Base-by-base conservation (phyloP, 2,113 vertebrate genomes). In the Urocynchramus pylzowi region DNA sequence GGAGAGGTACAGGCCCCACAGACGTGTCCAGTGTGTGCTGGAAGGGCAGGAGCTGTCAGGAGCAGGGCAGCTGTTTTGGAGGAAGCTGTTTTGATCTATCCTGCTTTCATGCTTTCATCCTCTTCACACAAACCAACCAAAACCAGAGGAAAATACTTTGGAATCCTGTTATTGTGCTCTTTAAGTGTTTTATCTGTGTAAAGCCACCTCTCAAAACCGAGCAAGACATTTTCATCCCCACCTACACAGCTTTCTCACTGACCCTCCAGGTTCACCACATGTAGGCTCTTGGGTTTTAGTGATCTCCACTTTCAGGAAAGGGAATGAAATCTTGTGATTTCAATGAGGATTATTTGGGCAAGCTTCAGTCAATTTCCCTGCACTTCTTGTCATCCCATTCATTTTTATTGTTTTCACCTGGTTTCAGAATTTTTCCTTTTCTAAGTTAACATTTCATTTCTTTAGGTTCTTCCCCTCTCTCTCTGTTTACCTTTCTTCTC, bases 11-110 rank as follows among this genome's bases (percentile, higher is more conserved):
- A 57, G 26, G 16, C 11, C 28, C 20, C 37, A 44, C 37, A 84
- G 12, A 39, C 0, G 0, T 3, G 13, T 11, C 33, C 28, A 8
- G 50, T 7, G 7, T 0, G 1, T 50, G 42, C 41, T 70, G 39
- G 60, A 53, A 10, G 11, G 15, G n/a, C 31, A 77, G 77, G 37
- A 69, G 30, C 24, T 77, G 35, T 4, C 33, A 77, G 49, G 31
- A 52, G 27, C 64, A 56, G 0, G 0, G 28, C 12, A 75, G 56
- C 5, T 45, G 33, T 35, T 76, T n/a, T 56, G 70, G 22, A 53
- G n/a, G 28, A 57, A 70, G 15, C 6, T 47, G n/a, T n/a, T n/a
- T n/a, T n/a, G 16, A 56, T 15, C 6, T 4, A 60, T 13, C 23
- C 26, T 64, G 23, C 16, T 64, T 13, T 27, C 10, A 16, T 7